Percentiles rank a stretch among this genome's conserved stretches.
These are phyloP conservation scores for Anoplopoma fimbria DNA, from an alignment of 2,113 vertebrate genomes.

Conservation along the genomic window DNA sequence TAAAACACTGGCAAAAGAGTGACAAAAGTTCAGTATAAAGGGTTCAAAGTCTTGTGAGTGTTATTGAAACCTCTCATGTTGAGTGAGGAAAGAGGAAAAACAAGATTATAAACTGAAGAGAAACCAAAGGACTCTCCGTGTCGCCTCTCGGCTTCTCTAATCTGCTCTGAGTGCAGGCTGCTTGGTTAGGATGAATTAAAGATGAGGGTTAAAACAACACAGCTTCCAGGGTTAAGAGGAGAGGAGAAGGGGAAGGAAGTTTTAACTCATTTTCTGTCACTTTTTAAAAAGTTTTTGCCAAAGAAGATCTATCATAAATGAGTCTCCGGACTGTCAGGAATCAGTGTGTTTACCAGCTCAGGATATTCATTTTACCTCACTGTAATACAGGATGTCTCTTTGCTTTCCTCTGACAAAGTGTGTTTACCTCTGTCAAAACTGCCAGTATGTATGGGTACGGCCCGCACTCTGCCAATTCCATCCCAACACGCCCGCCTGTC, in stretches of 20 bases:
- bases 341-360: conserved; percentile 15
- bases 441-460: conserved; percentile 49
- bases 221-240: conserved; percentile 87
- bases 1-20: background rate
- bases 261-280: background rate
- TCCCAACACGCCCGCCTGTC: conserved; percentile 71
- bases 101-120: conserved; percentile 41
- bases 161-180: conserved; percentile 71
- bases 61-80: conserved; percentile 38
- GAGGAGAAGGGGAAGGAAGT: conserved; percentile 13
- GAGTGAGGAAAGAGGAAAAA: conserved; percentile 46
- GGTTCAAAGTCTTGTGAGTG: conserved; percentile 8
- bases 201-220: conserved; percentile 91
- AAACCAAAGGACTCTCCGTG: conserved; percentile 80
- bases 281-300: background rate
- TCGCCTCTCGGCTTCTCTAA: conserved; percentile 48
- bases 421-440: conserved; percentile 60
- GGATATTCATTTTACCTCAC: conserved; percentile 29
- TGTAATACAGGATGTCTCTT: background rate
- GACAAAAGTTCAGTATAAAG: conserved; percentile 3
- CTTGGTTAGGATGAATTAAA: conserved; percentile 93
- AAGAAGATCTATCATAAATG: conserved; percentile 5
- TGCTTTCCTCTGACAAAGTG: conserved; percentile 46
- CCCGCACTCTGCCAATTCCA: conserved; percentile 47
- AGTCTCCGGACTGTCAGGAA: background rate